Base-by-base conservation (phyloP, 2,797 vertebrate species). In the Anguilla anguilla region DNA sequence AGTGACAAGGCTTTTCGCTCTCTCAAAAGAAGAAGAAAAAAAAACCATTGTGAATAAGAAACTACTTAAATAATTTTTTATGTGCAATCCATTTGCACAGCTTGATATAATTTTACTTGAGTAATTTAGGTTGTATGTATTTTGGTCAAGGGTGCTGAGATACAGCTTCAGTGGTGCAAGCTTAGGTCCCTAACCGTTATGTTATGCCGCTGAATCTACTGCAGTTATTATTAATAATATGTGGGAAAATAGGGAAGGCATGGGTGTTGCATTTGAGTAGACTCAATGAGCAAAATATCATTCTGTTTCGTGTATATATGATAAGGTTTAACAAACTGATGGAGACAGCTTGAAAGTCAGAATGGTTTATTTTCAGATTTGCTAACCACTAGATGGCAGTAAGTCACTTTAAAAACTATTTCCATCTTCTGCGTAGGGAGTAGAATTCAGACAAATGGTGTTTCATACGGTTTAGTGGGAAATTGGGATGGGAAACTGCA, bases 361-460 rank as follows among this genome's bases (percentile, higher is more conserved):
- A 53, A 53, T 53, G 19, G 19, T 49, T 57, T 57, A 0, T 25
- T 53, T 31, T 83, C 0, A 57, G 31, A 10, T 53, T 55, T n/a
- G 53, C 53, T 49, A 55, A 89, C 96, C 97, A 96, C 95, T 90
- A 97, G 97, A 95, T 96, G 97, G 96, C 96, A 95, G 92, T 94
- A 94, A 91, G 49, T 4, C 64, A 93, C 92, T 91, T 4, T 22
- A 88, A 53, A 86, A 28, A 55, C 17, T 11, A 31, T n/a, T 67
- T 43, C 77, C 10, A 22, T 49, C 28, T 1, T 67, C 2, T 1
- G 64, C 6, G 31, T 0, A 39, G 15, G 17, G 35, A 39, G 25
- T 72, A 31, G 35, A 77, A 43, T 77, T 43, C 11, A 43, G 39
- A 39, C 9, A 77, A 77, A 77, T 10, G 35, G 31, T 11, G 39